phyloP scores from a whole-genome alignment of 2,888 invertebrate genomes.

The Drosophila algonquin region DNA sequence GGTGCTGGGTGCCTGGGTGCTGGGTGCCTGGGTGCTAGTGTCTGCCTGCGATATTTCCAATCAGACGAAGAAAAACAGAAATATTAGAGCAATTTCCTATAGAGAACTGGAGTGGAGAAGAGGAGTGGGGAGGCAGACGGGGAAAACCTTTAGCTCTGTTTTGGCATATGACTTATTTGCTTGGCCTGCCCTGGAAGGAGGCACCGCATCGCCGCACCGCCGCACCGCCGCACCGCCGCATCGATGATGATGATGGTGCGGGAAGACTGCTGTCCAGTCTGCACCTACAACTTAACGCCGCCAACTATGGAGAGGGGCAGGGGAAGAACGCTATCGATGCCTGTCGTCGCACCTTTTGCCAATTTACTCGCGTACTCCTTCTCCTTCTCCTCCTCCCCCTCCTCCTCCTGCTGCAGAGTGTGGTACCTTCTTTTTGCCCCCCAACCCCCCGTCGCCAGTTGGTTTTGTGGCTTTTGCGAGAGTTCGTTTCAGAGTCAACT shows the following conservation, averaged over 20 bases:
- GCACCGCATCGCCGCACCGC: constrained; percentile 5
- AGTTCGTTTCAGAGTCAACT: constrained; percentile 68
- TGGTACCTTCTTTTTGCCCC: no score
- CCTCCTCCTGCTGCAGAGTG: no score
- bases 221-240: constrained; percentile 6
- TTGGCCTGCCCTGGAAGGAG: constrained; percentile 37
- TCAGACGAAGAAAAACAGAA: constrained; percentile 61
- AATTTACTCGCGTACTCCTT: constrained; percentile 61
- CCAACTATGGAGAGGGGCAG: constrained; percentile 46
- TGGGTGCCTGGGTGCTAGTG: constrained; percentile 33
- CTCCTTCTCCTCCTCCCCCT: neutral
- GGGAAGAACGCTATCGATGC: constrained; percentile 51
- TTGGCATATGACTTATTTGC: constrained; percentile 72
- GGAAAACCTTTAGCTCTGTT: constrained; percentile 46
- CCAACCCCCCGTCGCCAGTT: neutral
- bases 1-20: constrained; percentile 18
- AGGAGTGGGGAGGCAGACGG: neutral
- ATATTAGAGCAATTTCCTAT: constrained; percentile 77
- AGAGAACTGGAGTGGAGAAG: neutral
- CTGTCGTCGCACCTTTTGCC: constrained; percentile 59
- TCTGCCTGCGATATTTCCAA: constrained; percentile 65
- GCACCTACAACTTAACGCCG: constrained; percentile 77
- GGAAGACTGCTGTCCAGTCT: constrained; percentile 42
- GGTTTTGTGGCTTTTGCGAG: constrained; percentile 33
- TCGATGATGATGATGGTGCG: constrained; percentile 5